Conservation (phyloP, 2,888 invertebrate species). For the Eupelmus urozonus region DNA sequence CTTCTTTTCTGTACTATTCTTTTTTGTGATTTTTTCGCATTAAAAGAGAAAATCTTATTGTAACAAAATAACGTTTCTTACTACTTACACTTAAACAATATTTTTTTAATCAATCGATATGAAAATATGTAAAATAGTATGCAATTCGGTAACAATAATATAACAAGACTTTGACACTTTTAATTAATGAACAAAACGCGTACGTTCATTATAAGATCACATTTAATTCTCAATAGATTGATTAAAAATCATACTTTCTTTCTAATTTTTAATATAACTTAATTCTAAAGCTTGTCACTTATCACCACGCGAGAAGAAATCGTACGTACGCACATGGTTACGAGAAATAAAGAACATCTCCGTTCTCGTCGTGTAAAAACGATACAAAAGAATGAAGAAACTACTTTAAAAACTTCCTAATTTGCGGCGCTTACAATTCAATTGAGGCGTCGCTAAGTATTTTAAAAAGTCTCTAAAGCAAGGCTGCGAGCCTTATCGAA, state of each 20-base stretch:
- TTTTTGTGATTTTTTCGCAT: not conserved
- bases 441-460: not conserved
- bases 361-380: not conserved
- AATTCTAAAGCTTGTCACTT: not conserved
- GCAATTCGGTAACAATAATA: not conserved
- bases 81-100: conserved; percentile 11
- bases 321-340: not conserved
- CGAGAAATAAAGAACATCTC: not conserved
- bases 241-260: conserved; percentile 3
- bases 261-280: not conserved
- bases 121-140: not conserved
- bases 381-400: not conserved
- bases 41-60: not conserved
- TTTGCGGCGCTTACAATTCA: conserved; percentile 2
- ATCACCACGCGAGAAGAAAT: not conserved
- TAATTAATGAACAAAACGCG: not conserved
- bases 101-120: not conserved
- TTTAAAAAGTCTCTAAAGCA: conserved; percentile 23
- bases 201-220: not conserved
- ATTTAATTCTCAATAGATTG: not conserved
- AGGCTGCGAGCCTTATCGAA: conserved; percentile 22
- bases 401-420: not conserved
- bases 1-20: conserved; percentile 2
- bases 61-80: conserved; percentile 20
- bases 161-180: not conserved